Base-by-base conservation (phyloP, 2,113 vertebrate genomes). In the Platysteira castanea region DNA sequence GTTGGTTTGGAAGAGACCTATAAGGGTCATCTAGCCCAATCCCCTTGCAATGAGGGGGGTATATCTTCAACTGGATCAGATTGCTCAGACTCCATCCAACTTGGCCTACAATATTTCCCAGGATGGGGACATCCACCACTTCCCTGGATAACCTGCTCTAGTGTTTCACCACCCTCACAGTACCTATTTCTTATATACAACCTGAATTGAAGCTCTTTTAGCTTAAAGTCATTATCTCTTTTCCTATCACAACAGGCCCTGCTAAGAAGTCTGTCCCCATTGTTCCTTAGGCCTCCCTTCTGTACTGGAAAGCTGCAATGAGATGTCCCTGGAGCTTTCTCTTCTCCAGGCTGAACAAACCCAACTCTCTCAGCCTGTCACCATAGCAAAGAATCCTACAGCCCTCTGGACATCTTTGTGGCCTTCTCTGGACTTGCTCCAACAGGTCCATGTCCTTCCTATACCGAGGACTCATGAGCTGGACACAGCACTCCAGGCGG, bases 241-340 rank as follows among this genome's bases (percentile, higher is more conserved):
- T 13, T 33, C 31, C 31, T 33, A 6, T 14, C n/a, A 28, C 64
- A 87, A n/a, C 9, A 69, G 12, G 56, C 5, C 28, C 15, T 61
- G n/a, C 47, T 65, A 26, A 16, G 13, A 70, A 50, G 21, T 13
- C 22, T 19, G 35, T 33, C 22, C 44, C 44, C 31, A 13, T 23
- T 0, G 0, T 7, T 80, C 35, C 37, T 64, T 0, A 64, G 18
- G 57, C 7, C 21, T 54, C 49, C 6, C 8, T 35, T 31, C 26
- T 9, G 11, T 18, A 31, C 49, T 35, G 42, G 18, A 56, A 42
- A 54, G 35, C 31, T 56, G 26, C 57, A 49, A 4, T 12, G 37
- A 49, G 17, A 35, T 19, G 49, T 35, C 35, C 35, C 26, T 35
- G 57, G 17, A 56, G 26, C 37, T 21, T 64, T 8, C 49, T 60